phyloP scores from a whole-genome alignment of 2,113 vertebrate species.

The Anhinga rufa region DNA sequence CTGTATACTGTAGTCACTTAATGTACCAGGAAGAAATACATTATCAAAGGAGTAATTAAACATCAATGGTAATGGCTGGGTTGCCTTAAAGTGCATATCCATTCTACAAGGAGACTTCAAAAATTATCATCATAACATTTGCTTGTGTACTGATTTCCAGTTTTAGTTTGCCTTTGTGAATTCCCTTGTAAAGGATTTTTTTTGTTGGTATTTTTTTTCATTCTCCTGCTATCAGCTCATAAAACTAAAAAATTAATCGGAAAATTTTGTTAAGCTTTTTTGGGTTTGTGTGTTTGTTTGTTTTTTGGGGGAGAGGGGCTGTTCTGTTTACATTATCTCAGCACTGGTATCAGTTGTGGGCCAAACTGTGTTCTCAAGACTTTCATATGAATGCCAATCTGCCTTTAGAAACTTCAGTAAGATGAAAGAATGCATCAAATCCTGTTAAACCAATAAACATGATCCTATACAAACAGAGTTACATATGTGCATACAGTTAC shows the following conservation, averaged over 20 bases:
- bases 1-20: background rate
- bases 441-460: background rate
- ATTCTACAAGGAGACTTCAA: background rate
- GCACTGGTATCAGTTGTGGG: background rate
- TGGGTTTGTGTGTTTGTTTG: accelerated
- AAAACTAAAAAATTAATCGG: background rate
- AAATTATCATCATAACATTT: background rate
- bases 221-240: background rate
- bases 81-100: background rate
- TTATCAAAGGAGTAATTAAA: background rate
- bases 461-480: background rate
- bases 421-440: background rate
- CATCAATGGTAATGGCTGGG: background rate
- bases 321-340: background rate
- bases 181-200: background rate
- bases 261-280: background rate
- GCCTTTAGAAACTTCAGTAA: background rate
- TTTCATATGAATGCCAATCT: background rate
- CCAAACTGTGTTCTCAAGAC: background rate
- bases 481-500: background rate
- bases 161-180: background rate
- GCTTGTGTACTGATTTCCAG: background rate
- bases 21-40: background rate
- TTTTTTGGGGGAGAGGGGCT: background rate
- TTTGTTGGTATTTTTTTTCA: background rate